Evolutionary conservation across 1,140 invertebrate species (phyloP).

Genomic region (Drosophila nigrodunni): DNA sequence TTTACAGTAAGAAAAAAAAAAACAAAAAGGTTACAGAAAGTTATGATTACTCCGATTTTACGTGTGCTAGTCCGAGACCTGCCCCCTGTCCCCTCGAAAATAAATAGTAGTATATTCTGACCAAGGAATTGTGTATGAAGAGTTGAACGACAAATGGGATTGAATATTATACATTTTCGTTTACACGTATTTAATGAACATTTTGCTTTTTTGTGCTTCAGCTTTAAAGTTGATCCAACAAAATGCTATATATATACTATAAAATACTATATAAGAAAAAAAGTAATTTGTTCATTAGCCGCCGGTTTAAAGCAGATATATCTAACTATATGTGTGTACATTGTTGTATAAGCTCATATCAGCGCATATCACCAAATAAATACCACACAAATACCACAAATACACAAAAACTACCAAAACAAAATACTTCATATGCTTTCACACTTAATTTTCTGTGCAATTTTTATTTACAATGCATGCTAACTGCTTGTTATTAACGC

Average conservation of each 20-base stretch:
- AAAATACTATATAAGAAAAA: conserved; percentile 41
- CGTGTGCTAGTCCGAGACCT: conserved; percentile 64
- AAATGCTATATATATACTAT: conserved; percentile 14
- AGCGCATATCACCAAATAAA: conserved; percentile 25
- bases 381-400: conserved; percentile 12
- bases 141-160: conserved; percentile 77
- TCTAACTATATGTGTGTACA: conserved; percentile 25
- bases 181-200: conserved; percentile 85
- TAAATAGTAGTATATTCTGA: conserved; percentile 47
- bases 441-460: conserved; percentile 46
- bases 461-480: conserved; percentile 68
- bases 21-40: conserved; percentile 2
- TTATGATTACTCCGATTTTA: conserved; percentile 53
- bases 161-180: conserved; percentile 85
- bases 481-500: conserved; percentile 51
- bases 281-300: conserved; percentile 81
- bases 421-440: conserved; percentile 61
- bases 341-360: conserved; percentile 30
- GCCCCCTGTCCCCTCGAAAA: conserved; percentile 5
- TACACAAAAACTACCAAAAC: conserved; percentile 4
- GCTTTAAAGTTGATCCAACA: conserved; percentile 55
- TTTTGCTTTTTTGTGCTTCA: conserved; percentile 76
- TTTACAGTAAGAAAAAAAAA: conserved; percentile 21
- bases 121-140: conserved; percentile 34
- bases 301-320: conserved; percentile 38